Evolutionary conservation across 2,888 invertebrate species (phyloP), one percentile per base, ranked within the genome.

Genomic region (Gibbula magus): DNA sequence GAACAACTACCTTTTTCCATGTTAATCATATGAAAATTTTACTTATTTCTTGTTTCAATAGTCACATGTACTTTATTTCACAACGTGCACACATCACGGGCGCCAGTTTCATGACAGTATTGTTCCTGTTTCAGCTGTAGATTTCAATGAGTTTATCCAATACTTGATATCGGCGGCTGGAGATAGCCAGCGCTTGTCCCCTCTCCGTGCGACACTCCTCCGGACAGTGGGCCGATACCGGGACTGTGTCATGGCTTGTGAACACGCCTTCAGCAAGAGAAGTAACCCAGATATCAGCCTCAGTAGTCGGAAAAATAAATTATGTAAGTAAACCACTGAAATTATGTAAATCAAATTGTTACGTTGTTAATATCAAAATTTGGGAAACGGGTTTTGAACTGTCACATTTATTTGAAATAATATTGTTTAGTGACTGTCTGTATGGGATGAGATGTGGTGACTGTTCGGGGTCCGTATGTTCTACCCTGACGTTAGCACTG

Each of bases 171-270:
- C 83, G 51, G 87, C 86, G 3, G 85, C 88, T 3, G 84, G 84
- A 39, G 81, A 84, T 54, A 79, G 82, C 45, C 56, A 75, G 20
- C 76, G 83, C 79, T 80, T 86, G 32, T 76, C 76, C 3, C 74
- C 73, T 4, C 79, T 90, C 8, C 82, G 87, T 74, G 75, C 82
- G 10, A 84, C 84, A 29, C 74, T 90, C 22, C 70, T 90, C 20
- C 76, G 79, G 0, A 87, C 87, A 86, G 82, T 90, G 7, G 83
- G 83, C 20, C 81, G 84, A 52, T 90, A 89, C 66, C 85, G 86
- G 79, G 88, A 90, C 79, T 90, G 90, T 80, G 84, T 89, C 20
- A 88, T 88, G 83, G 89, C 90, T 0, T 90, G 90, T 77, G 90
- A 90, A 77, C 90, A 90, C 76, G 89, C 88, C 81, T 88, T 88